phyloP scores from a whole-genome alignment of 37 sponge, comb jelly and placozoan genomes.

The Haliclona indistincta region DNA sequence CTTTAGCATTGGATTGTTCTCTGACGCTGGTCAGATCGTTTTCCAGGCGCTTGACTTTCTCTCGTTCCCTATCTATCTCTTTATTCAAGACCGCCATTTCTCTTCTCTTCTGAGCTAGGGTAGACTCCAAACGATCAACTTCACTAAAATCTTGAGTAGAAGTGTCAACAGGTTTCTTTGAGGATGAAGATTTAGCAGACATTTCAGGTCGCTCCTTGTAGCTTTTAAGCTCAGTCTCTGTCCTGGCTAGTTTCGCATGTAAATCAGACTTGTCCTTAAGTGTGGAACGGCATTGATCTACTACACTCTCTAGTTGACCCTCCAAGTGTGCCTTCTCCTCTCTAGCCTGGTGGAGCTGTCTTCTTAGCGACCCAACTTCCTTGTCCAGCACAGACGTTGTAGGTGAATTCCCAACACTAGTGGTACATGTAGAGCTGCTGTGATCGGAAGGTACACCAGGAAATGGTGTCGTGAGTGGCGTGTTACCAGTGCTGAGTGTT shows the following conservation, averaged over 20 bases:
- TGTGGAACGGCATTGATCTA: constrained; percentile 41
- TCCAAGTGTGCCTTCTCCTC: constrained; percentile 40
- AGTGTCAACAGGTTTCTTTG: too few relatives aligned
- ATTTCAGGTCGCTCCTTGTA: too few relatives aligned
- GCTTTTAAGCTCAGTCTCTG: constrained; percentile 53
- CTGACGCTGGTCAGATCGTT: constrained; percentile 3
- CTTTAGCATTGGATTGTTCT: background rate
- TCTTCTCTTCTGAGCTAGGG: constrained; percentile 19
- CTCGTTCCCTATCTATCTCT: constrained; percentile 13
- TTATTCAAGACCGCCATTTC: too few relatives aligned
- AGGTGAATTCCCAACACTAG: background rate
- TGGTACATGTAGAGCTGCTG: background rate
- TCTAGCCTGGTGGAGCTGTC: constrained; percentile 24
- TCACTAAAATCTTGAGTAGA: too few relatives aligned
- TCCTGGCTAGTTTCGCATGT: constrained; percentile 38
- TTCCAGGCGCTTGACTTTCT: background rate
- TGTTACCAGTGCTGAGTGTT: too few relatives aligned
- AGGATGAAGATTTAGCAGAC: too few relatives aligned
- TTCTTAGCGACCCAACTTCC: background rate
- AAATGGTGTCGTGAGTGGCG: too few relatives aligned
- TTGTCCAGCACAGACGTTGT: background rate
- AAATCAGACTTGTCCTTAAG: constrained; percentile 49
- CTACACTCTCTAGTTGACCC: constrained; percentile 63
- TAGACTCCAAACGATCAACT: too few relatives aligned
- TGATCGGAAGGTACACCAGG: background rate